Percentiles rank a stretch among this genome's conserved stretches.
phyloP scores from a whole-genome alignment of 2,888 invertebrate species.

The Cyrtodaria siliqua region DNA sequence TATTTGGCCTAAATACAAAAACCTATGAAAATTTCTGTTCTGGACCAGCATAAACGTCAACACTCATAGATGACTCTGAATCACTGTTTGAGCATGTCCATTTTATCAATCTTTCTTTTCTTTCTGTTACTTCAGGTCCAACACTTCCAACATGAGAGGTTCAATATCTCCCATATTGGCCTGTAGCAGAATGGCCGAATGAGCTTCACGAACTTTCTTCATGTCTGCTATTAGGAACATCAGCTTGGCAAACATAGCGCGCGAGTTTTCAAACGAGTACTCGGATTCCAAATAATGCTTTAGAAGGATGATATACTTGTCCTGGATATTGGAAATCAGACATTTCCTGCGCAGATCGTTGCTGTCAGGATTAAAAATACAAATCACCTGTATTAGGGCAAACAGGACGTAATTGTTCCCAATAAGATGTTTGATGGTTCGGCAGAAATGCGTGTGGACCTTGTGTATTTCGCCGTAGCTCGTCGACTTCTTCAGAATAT shows the following conservation, averaged over 20 bases:
- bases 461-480: constrained; percentile 83
- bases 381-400: constrained; percentile 95
- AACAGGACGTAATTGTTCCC: constrained; percentile 95
- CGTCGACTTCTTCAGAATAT: constrained; percentile 95
- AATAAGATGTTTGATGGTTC: constrained; percentile 85
- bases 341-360: constrained; percentile 88
- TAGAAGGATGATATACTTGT: constrained; percentile 86
- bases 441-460: constrained; percentile 83
- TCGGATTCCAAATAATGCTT: constrained; percentile 85
- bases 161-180: constrained; percentile 97
- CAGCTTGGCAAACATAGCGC: constrained; percentile 85
- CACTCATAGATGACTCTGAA: too few relatives aligned
- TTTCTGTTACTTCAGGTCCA: constrained; percentile 91
- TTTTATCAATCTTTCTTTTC: too few relatives aligned
- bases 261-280: constrained; percentile 77
- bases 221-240: constrained; percentile 96
- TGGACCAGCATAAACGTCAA: too few relatives aligned
- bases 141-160: constrained; percentile 97
- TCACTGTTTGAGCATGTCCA: too few relatives aligned
- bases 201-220: constrained; percentile 94
- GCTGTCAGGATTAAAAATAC: constrained; percentile 95
- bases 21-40: too few relatives aligned
- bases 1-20: too few relatives aligned
- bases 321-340: constrained; percentile 82
- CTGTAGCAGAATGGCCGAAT: constrained; percentile 96